These are phyloP conservation scores for Anser cygnoides DNA, from an alignment of 2,113 vertebrate genomes.

Conservation along the genomic window DNA sequence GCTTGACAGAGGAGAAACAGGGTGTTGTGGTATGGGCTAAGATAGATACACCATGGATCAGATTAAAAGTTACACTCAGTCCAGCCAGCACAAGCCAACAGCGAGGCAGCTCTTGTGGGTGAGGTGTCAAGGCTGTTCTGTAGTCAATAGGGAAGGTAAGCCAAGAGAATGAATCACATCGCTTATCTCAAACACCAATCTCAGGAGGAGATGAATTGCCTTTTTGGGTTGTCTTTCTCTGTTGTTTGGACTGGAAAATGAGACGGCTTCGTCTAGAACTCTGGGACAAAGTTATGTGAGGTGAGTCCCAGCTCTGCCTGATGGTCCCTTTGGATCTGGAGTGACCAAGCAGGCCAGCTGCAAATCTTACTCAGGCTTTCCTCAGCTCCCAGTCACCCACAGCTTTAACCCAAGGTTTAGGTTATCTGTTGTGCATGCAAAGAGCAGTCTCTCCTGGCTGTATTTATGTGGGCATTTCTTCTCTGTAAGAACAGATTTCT, in stretches of 20 bases:
- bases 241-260: neutral
- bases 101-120: neutral
- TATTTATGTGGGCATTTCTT: neutral
- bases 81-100: neutral
- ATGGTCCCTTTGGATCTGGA: neutral
- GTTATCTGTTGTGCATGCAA: neutral
- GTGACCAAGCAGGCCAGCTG: neutral
- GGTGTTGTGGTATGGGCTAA: neutral
- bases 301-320: neutral
- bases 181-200: neutral
- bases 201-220: neutral
- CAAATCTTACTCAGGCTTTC: neutral
- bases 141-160: neutral
- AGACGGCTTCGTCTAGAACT: neutral
- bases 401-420: neutral
- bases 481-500: neutral
- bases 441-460: accelerated
- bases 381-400: neutral
- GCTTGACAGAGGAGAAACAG: neutral
- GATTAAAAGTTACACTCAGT: neutral
- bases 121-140: neutral
- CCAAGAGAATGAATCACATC: neutral
- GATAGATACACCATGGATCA: neutral
- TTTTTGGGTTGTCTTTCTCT: neutral
- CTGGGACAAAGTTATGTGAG: neutral